Base-by-base conservation (phyloP, 2,888 invertebrate species). In the Sisyra nigra region DNA sequence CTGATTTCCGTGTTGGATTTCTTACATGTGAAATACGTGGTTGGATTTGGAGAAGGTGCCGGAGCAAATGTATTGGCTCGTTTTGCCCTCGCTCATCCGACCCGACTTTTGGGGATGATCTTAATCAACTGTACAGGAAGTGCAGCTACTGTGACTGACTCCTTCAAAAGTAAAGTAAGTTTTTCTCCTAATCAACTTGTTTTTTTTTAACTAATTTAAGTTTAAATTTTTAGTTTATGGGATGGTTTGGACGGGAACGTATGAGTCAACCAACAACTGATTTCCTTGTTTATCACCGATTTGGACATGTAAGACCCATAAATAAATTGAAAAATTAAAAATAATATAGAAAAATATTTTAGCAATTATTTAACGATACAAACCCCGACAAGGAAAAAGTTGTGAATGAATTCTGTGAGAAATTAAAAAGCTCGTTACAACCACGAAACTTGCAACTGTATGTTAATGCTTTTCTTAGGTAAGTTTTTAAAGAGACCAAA, bases 201-300 rank as follows among this genome's bases (percentile, higher is more conserved):
- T 9, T 19, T 14, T 11, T 18, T 38, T 10, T 18, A 18, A 15
- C 10, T 39, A n/a, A 9, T 9, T 32, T 40, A 8, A 33, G 42
- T 33, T 33, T 36, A 35, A 45, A 47, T 47, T 55, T 57, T 41
- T 59, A 81, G 73, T 78, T 87, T 58, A 82, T 87, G 48, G 76
- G 80, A 54, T 85, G 88, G 84, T 81, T 80, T 55, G 75, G 86
- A 45, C 74, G 82, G 24, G 80, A 80, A 57, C 30, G 31, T 15
- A 86, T 89, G 63, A 83, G 84, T 45, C 85, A 86, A 50, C 83
- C 85, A 2, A 86, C 88, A 46, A 88, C 88, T 65, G 81, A 85
- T 54, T 89, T 87, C 62, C 71, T 91, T 50, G 76, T 87, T 54
- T 81, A 86, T 59, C 89, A 91, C 63, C 85, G 88, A 70, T 89